Evolutionary conservation across 2,113 vertebrate species (phyloP).

Genomic region (Cisticola juncidis): DNA sequence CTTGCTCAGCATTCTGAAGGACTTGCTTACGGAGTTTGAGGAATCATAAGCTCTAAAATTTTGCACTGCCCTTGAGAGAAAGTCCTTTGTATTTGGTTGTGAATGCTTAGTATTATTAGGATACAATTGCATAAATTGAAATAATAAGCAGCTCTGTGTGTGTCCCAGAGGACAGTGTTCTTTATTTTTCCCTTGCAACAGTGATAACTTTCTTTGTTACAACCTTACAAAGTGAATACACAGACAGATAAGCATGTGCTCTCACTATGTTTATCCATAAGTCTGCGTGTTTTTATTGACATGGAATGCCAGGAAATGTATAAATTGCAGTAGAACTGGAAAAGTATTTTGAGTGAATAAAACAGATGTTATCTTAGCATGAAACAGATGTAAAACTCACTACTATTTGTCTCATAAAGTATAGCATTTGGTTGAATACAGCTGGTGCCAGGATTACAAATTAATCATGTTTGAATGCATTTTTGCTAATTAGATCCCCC

Average conservation of each 20-base stretch:
- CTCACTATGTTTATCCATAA: background rate
- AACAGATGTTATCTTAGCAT: constrained; percentile 79
- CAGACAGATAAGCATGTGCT: background rate
- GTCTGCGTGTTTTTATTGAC: constrained; percentile 1
- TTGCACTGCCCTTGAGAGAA: background rate
- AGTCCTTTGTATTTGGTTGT: background rate
- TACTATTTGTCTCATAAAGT: constrained; percentile 76
- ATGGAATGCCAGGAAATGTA: constrained; percentile 46
- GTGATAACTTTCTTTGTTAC: background rate
- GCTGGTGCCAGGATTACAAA: constrained; percentile 77
- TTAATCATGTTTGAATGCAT: constrained; percentile 81
- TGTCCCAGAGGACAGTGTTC: background rate
- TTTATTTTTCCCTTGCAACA: background rate
- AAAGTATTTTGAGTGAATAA: constrained; percentile 55
- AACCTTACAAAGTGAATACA: background rate
- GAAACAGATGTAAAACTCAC: constrained; percentile 79
- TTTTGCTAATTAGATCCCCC: constrained; percentile 74
- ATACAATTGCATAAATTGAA: background rate
- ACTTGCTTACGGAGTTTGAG: background rate
- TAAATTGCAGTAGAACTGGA: constrained; percentile 69
- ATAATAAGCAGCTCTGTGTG: background rate
- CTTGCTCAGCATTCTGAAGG: background rate
- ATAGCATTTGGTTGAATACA: constrained; percentile 77
- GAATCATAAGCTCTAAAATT: background rate
- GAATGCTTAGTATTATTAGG: background rate